Conservation (phyloP, 2,888 invertebrate species). For the Scaeva pyrastri region DNA sequence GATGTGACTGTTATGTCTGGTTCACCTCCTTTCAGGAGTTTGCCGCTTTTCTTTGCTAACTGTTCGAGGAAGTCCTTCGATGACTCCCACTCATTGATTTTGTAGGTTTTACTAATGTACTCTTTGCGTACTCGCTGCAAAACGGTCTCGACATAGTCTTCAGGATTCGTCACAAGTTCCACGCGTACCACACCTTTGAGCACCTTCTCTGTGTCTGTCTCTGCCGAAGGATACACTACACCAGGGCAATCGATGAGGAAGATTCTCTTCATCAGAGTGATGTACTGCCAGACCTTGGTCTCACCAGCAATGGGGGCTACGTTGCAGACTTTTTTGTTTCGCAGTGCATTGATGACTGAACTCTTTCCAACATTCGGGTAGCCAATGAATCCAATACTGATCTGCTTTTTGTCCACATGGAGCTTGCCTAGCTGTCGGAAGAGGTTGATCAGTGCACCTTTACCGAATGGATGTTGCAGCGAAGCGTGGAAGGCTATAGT, state of each 20-base stretch:
- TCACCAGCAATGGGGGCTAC: slow-evolving; percentile 99
- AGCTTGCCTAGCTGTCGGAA: slow-evolving; percentile 97
- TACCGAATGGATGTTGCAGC: slow-evolving; percentile 98
- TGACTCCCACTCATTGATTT: slow-evolving; percentile 91
- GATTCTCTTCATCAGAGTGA: slow-evolving; percentile 98
- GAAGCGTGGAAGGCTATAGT: slow-evolving; percentile 99
- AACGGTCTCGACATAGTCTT: slow-evolving; percentile 96
- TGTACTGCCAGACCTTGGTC: slow-evolving; percentile 99
- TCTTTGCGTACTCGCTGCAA: slow-evolving; percentile 94
- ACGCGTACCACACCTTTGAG: slow-evolving; percentile 99
- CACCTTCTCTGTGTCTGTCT: slow-evolving; percentile 97
- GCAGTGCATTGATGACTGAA: slow-evolving; percentile 97
- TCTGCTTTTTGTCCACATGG: slow-evolving; percentile 98
- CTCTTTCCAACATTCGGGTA: slow-evolving; percentile 99
- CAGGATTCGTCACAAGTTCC: slow-evolving; percentile 96
- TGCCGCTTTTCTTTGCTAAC: slow-evolving; percentile 93
- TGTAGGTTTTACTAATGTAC: slow-evolving; percentile 95
- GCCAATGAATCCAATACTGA: slow-evolving; percentile 99
- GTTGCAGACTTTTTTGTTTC: slow-evolving; percentile 99
- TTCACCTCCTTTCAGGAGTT: slow-evolving; percentile 98
- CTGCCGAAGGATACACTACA: slow-evolving; percentile 98
- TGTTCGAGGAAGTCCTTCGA: slow-evolving; percentile 96
- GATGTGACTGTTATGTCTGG: slow-evolving; percentile 95
- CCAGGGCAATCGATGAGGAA: slow-evolving; percentile 99
- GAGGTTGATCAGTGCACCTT: slow-evolving; percentile 98